Percentiles rank a stretch among this genome's conserved stretches.
These are phyloP conservation scores for Talpa occidentalis DNA, from an alignment of 2,113 vertebrate species.

Conservation along the genomic window DNA sequence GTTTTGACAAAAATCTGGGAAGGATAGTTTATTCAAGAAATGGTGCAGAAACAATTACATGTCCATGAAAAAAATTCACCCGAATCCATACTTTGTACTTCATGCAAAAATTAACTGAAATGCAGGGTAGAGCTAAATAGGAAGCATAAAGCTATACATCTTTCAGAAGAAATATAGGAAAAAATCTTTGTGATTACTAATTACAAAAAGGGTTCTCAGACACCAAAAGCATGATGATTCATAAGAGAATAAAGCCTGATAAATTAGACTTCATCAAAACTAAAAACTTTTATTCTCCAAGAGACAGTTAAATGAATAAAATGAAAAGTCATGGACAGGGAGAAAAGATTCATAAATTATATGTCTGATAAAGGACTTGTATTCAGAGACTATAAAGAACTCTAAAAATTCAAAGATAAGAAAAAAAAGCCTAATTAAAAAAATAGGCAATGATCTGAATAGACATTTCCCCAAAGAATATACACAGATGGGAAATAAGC, in stretches of 20 bases:
- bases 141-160: background rate
- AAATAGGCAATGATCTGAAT: background rate
- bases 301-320: background rate
- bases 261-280: background rate
- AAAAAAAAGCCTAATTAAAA: background rate
- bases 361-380: background rate
- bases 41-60: background rate
- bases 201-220: background rate
- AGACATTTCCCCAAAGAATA: no score
- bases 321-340: background rate
- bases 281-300: background rate
- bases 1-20: background rate
- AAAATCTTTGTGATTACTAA: background rate
- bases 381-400: constrained; percentile 8
- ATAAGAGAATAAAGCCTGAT: background rate
- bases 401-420: background rate
- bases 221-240: background rate
- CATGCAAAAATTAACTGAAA: background rate
- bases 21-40: background rate
- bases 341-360: constrained; percentile 16
- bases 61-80: background rate
- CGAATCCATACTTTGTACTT: background rate
- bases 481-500: no score
- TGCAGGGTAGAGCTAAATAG: background rate
- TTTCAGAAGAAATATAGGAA: background rate